Evolutionary conservation across 2,797 vertebrate genomes (phyloP), one percentile per base, ranked within the genome.

Genomic region (Aldrovandia affinis): DNA sequence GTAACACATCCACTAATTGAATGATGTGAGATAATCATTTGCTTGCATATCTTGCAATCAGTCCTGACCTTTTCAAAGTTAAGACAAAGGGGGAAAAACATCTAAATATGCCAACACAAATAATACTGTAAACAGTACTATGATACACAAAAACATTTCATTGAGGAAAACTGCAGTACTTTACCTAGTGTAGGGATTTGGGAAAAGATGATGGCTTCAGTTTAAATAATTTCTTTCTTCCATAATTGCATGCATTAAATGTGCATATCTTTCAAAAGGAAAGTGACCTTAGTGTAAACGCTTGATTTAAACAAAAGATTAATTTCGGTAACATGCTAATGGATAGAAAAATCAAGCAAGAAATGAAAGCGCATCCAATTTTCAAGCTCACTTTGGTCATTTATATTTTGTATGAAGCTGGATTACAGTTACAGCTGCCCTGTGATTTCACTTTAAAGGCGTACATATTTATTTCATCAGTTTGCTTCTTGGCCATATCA

Each of bases 381-480:
- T 87, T 80, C 75, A 80, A 78, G 30, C 33, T 89, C 30, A 7
- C 63, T 78, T 83, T 86, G 25, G 15, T 65, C 33, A 82, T 87
- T 87, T 87, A 73, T 82, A 85, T 90, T 89, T 80, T 14, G 83
- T 10, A 80, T n/a, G 63, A 57, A 59, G 81, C 81, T 80, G 59
- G 82, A 85, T 89, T 78, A 52, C 78, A 86, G 82, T 85, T 81
- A 80, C 89, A 87, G 88, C 87, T 91, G 84, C 79, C 73, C 59
- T 1, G 54, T 88, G 80, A 88, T 81, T 89, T 88, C 84, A 87
- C 73, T 77, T 61, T 50, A 57, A 70, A 20, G 42, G 65, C 79
- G 14, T 65, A 47, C 25, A 30, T n/a, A 73, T 85, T 86, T 88
- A 88, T 89, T 86, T 92, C 90, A 92, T 92, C 89, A 88, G 86